Evolutionary conservation across 2,797 vertebrate genomes (phyloP).

Genomic region (Gymnopithys bicolor): DNA sequence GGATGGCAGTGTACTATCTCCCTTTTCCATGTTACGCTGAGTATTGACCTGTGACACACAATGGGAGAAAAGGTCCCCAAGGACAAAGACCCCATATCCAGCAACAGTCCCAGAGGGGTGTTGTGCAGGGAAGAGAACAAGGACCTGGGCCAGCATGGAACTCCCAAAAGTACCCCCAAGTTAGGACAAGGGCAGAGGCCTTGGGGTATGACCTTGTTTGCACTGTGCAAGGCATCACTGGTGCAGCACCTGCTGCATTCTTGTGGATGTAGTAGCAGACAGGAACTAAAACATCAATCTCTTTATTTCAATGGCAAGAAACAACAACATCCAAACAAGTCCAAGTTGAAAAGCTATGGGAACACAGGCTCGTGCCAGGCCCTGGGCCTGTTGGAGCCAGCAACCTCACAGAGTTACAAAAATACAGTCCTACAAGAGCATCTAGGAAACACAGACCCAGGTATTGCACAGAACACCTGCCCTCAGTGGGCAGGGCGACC

Average conservation of each 20-base stretch:
- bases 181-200: neutral
- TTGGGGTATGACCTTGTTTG: neutral
- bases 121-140: neutral
- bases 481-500: neutral
- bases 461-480: conserved; percentile 72
- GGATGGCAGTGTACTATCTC: neutral
- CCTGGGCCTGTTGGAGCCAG: neutral
- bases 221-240: neutral
- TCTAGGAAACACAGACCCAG: conserved; percentile 65
- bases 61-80: neutral
- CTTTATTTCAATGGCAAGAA: conserved; percentile 75
- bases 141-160: neutral
- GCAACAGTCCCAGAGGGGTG: neutral
- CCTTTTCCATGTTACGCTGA: neutral
- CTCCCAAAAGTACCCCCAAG: neutral
- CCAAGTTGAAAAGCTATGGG: conserved; percentile 42
- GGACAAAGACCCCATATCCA: neutral
- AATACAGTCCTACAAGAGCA: conserved; percentile 59
- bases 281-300: conserved; percentile 63
- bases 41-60: neutral
- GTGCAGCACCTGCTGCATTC: fast-evolving
- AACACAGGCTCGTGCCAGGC: conserved; percentile 18
- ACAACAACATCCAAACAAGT: conserved; percentile 72
- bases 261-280: neutral
- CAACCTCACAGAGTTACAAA: conserved; percentile 63